Conservation (phyloP, 1,140 invertebrate species). For the Leptopilina boulardi region DNA sequence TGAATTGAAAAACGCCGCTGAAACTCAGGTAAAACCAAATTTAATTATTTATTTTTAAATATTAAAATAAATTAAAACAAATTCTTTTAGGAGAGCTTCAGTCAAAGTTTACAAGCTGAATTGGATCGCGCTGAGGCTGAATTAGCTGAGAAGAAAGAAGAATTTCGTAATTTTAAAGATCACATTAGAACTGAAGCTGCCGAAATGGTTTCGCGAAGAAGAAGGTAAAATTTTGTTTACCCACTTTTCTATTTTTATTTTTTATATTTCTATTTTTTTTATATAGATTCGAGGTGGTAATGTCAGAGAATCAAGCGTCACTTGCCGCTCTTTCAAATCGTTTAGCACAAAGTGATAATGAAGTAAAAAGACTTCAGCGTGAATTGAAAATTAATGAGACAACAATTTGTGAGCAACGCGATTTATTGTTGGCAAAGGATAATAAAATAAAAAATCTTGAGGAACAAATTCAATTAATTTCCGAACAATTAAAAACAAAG, state of each 20-base stretch:
- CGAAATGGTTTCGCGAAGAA: constrained; percentile 69
- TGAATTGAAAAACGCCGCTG: constrained; percentile 64
- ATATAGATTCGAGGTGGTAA: constrained; percentile 68
- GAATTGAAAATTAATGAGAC: constrained; percentile 62
- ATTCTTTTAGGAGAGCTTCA: constrained; percentile 69
- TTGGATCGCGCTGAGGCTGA: constrained; percentile 70
- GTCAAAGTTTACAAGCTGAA: constrained; percentile 72
- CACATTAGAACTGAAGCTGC: constrained; percentile 70
- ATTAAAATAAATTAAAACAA: not conserved
- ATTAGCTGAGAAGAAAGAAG: constrained; percentile 68
- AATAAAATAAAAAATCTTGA: constrained; percentile 65
- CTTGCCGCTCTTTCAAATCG: constrained; percentile 65
- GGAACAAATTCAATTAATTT: constrained; percentile 61
- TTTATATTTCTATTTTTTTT: constrained; percentile 6
- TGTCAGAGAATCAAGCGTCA: constrained; percentile 71
- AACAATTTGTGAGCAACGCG: constrained; percentile 61
- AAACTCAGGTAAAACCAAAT: constrained; percentile 66
- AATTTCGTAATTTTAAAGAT: constrained; percentile 68
- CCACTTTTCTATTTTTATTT: constrained; percentile 11
- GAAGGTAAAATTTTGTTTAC: constrained; percentile 48
- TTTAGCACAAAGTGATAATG: constrained; percentile 65
- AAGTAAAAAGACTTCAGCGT: constrained; percentile 67
- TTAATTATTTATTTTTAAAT: constrained; percentile 9
- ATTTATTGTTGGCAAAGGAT: constrained; percentile 61
- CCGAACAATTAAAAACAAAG: constrained; percentile 62